Percentiles rank a stretch among this genome's conserved stretches.
phyloP scores from a whole-genome alignment of 1,140 invertebrate genomes.

The Drosophila subpulchrella region DNA sequence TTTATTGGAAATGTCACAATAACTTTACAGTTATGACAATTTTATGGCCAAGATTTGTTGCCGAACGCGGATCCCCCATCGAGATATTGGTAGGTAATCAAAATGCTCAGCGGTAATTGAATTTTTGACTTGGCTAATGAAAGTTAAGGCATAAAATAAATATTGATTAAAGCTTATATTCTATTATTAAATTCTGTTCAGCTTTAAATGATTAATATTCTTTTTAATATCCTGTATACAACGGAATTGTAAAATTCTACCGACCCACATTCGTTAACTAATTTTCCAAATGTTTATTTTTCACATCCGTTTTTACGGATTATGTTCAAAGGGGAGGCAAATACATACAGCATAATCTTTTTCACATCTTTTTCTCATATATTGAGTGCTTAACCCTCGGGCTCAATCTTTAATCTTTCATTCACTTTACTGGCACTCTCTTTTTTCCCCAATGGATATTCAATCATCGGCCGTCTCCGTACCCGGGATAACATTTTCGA shows the following conservation, averaged over 20 bases:
- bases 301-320: not conserved
- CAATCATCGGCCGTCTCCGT: conserved; percentile 27
- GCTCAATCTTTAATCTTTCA: conserved; percentile 35
- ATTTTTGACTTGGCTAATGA: conserved; percentile 21
- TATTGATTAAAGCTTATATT: not conserved
- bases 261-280: not conserved
- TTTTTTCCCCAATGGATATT: conserved; percentile 23
- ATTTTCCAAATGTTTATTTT: not conserved
- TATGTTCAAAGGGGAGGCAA: not conserved
- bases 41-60: conserved; percentile 51
- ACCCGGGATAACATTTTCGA: conserved; percentile 32
- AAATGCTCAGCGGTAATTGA: conserved; percentile 20
- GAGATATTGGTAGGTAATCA: conserved; percentile 24
- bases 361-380: conserved; percentile 5
- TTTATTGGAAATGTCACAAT: conserved; percentile 71
- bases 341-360: conserved; percentile 7
- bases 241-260: too few species aligned
- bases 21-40: conserved; percentile 72
- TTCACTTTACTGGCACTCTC: conserved; percentile 4
- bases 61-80: conserved; percentile 10
- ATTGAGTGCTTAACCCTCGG: not conserved
- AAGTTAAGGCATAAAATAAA: not conserved
- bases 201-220: too few species aligned
- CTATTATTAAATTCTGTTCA: too few species aligned
- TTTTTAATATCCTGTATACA: too few species aligned